These are phyloP conservation scores for Enchytraeus crypticus DNA, from an alignment of 2,888 invertebrate species.

Conservation along the genomic window DNA sequence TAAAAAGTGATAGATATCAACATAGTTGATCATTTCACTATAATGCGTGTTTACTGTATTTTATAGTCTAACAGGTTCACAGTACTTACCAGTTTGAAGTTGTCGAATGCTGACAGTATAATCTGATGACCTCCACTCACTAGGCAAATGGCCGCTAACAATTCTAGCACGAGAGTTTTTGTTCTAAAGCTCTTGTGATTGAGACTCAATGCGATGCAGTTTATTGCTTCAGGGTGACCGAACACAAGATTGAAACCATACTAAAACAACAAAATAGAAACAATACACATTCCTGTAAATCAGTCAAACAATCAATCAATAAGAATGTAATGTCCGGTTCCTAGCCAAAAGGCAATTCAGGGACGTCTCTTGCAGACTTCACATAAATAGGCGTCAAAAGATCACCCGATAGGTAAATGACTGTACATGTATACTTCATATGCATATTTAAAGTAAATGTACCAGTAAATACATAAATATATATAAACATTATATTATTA, in stretches of 20 bases:
- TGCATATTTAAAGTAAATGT: too few relatives aligned
- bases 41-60: too few relatives aligned
- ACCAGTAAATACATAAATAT: background rate
- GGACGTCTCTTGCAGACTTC: too few relatives aligned
- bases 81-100: conserved; percentile 76
- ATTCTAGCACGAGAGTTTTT: conserved; percentile 89
- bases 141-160: conserved; percentile 92
- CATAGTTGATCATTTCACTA: too few relatives aligned
- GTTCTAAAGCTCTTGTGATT: conserved; percentile 94
- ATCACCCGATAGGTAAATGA: too few relatives aligned
- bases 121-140: conserved; percentile 99
- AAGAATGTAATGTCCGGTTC: too few relatives aligned
- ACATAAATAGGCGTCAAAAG: too few relatives aligned
- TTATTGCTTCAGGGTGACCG: conserved; percentile 92
- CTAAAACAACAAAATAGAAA: conserved; percentile 55
- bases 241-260: conserved; percentile 99
- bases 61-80: too few relatives aligned
- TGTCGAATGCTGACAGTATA: conserved; percentile 90
- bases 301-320: too few relatives aligned
- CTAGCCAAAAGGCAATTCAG: too few relatives aligned
- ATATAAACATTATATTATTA: background rate
- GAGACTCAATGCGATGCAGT: conserved; percentile 90
- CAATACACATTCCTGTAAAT: background rate
- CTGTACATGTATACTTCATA: too few relatives aligned
- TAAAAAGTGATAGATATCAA: too few relatives aligned